Conservation (phyloP, 2,797 vertebrate species). For the Oreonectes daqikongensis region DNA sequence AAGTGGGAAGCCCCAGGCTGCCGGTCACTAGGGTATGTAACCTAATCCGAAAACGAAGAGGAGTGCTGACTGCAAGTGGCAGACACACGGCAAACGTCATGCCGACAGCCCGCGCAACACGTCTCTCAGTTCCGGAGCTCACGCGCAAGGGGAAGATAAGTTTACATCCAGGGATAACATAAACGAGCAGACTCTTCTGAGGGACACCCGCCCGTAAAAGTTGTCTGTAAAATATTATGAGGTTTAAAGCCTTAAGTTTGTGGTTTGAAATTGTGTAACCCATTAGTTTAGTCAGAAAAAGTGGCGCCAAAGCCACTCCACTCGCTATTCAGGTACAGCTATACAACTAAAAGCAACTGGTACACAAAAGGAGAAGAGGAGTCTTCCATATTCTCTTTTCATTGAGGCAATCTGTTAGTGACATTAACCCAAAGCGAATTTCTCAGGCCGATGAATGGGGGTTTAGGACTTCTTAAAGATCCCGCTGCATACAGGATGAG, state of each 20-base stretch:
- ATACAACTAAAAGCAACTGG: constrained; percentile 73
- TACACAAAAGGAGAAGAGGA: constrained; percentile 79
- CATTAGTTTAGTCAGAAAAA: constrained; percentile 26
- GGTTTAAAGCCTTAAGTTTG: constrained; percentile 12
- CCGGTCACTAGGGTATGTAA: constrained; percentile 70
- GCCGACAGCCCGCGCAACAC: constrained; percentile 60
- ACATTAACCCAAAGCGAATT: constrained; percentile 87
- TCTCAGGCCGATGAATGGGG: constrained; percentile 85
- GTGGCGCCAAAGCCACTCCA: constrained; percentile 51
- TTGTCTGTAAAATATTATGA: not conserved
- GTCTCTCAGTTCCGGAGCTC: constrained; percentile 60
- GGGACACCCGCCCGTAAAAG: not conserved
- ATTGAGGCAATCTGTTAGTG: constrained; percentile 79
- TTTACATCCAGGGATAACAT: constrained; percentile 63
- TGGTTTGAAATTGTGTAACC: not conserved
- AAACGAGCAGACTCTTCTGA: not conserved
- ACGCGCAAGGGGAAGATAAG: constrained; percentile 61
- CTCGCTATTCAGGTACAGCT: constrained; percentile 70
- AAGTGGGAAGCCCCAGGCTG: constrained; percentile 66
- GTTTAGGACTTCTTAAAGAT: constrained; percentile 80
- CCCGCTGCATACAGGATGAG: constrained; percentile 92
- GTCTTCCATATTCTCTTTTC: constrained; percentile 85
- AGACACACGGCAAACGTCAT: constrained; percentile 73
- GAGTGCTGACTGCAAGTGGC: constrained; percentile 67
- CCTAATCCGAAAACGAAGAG: constrained; percentile 64